Evolutionary conservation across 2,113 vertebrate species (phyloP).

Genomic region (Urocolius indicus): DNA sequence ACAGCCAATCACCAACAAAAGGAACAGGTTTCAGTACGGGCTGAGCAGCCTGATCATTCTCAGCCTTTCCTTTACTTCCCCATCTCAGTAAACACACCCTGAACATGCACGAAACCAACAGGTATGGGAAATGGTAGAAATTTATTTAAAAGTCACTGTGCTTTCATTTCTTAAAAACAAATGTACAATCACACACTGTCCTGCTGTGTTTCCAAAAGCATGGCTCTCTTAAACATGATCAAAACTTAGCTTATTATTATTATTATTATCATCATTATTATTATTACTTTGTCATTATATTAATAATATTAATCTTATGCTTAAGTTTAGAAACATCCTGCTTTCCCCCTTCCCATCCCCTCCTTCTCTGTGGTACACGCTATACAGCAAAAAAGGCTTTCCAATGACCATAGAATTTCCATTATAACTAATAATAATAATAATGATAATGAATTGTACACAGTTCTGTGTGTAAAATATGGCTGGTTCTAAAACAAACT

Average conservation of each 20-base stretch:
- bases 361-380: constrained; percentile 47
- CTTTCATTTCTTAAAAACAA: constrained; percentile 79
- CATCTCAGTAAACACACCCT: not conserved
- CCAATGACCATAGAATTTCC: constrained; percentile 21
- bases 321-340: constrained; percentile 64
- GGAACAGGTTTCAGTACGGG: not conserved
- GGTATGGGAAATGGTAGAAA: constrained; percentile 10
- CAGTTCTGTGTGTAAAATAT: constrained; percentile 69
- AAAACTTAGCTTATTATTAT: constrained; percentile 67
- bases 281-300: constrained; percentile 77
- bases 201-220: constrained; percentile 74
- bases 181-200: constrained; percentile 82
- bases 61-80: not conserved
- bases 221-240: constrained; percentile 66
- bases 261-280: constrained; percentile 63
- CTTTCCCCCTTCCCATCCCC: constrained; percentile 23
- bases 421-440: constrained; percentile 61
- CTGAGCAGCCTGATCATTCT: not conserved
- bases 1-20: constrained; percentile 18
- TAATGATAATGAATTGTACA: constrained; percentile 68
- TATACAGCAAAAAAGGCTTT: constrained; percentile 42
- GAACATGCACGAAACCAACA: constrained; percentile 9
- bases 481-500: constrained; percentile 75
- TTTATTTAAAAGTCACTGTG: constrained; percentile 80
- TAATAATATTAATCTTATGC: constrained; percentile 81